These are phyloP conservation scores for Amphiduros pacificus DNA, from an alignment of 2,888 invertebrate genomes.

Conservation along the genomic window DNA sequence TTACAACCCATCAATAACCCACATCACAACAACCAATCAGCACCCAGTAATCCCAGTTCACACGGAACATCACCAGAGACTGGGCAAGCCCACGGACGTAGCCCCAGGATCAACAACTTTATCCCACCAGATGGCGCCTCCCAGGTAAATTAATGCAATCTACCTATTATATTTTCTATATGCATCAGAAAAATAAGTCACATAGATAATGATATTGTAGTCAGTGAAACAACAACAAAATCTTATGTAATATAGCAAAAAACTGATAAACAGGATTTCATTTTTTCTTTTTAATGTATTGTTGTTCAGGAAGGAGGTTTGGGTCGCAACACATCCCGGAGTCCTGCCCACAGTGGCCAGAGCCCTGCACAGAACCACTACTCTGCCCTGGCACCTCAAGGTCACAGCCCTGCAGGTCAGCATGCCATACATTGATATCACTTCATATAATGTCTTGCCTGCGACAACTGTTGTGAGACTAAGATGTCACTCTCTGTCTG, in stretches of 20 bases:
- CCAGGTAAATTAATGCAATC: neutral
- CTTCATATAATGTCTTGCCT: neutral
- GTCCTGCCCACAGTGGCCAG: constrained; percentile 3
- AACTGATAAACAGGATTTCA: neutral
- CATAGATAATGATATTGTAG: too few species aligned
- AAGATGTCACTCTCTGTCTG: too few species aligned
- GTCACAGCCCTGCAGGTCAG: constrained; percentile 18
- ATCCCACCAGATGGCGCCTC: neutral
- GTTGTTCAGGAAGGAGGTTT: neutral
- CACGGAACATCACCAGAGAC: neutral
- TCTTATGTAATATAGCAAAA: too few species aligned
- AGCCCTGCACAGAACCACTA: constrained; percentile 15
- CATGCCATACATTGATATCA: neutral
- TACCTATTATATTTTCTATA: neutral
- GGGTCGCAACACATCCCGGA: constrained; percentile 1
- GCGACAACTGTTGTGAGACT: too few species aligned
- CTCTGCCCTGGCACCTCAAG: neutral
- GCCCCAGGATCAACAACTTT: constrained; percentile 17
- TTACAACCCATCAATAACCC: constrained; percentile 22
- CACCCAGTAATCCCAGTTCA: neutral
- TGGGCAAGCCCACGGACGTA: constrained; percentile 4
- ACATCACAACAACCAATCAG: neutral
- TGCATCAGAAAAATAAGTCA: neutral
- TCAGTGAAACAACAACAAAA: too few species aligned
- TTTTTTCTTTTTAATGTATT: too few species aligned